phyloP scores from a whole-genome alignment of 2,113 vertebrate genomes.

The Crotalus tigris region DNA sequence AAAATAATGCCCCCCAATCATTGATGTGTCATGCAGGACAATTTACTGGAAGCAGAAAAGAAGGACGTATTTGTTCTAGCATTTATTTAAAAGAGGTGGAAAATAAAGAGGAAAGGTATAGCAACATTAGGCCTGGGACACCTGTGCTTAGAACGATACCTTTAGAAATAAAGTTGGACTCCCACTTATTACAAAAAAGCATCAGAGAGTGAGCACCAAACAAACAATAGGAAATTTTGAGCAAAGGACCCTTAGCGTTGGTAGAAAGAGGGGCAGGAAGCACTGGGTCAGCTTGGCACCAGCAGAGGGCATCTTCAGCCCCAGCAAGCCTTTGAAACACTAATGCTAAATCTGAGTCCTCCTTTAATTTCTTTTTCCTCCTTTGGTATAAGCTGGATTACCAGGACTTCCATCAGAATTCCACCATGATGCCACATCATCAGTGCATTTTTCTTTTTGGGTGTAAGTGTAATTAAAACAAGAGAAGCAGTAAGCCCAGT shows the following conservation, averaged over 20 bases:
- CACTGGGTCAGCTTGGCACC: not conserved
- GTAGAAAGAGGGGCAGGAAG: not conserved
- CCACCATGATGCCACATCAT: not conserved
- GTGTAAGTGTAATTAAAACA: not conserved
- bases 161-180: not conserved
- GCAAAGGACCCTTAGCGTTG: not conserved
- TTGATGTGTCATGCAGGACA: not conserved
- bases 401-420: not conserved
- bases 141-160: not conserved
- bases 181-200: not conserved
- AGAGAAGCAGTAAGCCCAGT: not conserved
- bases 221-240: not conserved
- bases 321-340: not conserved
- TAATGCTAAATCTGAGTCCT: not conserved
- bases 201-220: not conserved
- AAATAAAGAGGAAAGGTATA: not conserved
- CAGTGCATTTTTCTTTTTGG: not conserved
- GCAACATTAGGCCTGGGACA: not conserved
- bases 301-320: not conserved
- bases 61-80: fast-evolving
- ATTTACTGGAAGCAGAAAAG: not conserved
- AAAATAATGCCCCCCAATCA: not conserved
- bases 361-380: not conserved
- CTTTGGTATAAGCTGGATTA: not conserved
- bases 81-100: not conserved